Percentiles rank a stretch among this genome's conserved stretches.
phyloP scores from a whole-genome alignment of 2,113 vertebrate genomes.

The Uropsilus gracilis region DNA sequence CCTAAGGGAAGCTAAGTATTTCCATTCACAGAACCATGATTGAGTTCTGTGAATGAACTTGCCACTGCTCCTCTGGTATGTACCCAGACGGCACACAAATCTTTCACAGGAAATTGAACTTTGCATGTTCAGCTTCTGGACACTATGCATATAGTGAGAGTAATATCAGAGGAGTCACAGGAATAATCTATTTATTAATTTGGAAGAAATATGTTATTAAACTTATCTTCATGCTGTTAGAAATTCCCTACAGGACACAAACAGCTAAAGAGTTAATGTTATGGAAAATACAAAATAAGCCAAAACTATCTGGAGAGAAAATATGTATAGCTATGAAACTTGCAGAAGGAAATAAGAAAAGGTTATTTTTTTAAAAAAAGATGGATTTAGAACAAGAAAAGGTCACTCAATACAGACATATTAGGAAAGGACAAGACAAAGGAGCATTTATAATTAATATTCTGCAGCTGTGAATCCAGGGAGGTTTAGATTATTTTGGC shows the following conservation, averaged over 20 bases:
- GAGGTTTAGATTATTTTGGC: background rate
- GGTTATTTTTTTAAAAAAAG: background rate
- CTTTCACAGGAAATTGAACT: background rate
- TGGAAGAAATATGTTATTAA: background rate
- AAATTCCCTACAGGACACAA: background rate
- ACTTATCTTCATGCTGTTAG: background rate
- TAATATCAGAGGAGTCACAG: background rate
- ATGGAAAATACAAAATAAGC: background rate
- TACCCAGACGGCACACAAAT: background rate
- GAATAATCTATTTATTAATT: constrained; percentile 3
- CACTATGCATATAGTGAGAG: background rate
- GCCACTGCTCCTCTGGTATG: background rate
- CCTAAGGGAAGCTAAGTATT: background rate
- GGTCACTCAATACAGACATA: background rate
- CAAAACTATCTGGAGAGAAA: constrained; percentile 7
- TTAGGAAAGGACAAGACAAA: background rate
- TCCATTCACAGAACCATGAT: background rate
- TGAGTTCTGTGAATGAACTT: too few relatives aligned
- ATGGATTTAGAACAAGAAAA: background rate
- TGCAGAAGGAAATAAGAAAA: background rate
- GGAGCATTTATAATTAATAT: background rate
- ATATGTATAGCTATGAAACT: background rate
- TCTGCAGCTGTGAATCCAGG: background rate
- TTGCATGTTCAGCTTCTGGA: background rate
- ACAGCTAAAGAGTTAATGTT: constrained; percentile 1